A percentile compares a stretch with the other conserved stretches of the same genome.
Conservation (phyloP, 2,888 invertebrate species). For the Polymixis flavicincta region DNA sequence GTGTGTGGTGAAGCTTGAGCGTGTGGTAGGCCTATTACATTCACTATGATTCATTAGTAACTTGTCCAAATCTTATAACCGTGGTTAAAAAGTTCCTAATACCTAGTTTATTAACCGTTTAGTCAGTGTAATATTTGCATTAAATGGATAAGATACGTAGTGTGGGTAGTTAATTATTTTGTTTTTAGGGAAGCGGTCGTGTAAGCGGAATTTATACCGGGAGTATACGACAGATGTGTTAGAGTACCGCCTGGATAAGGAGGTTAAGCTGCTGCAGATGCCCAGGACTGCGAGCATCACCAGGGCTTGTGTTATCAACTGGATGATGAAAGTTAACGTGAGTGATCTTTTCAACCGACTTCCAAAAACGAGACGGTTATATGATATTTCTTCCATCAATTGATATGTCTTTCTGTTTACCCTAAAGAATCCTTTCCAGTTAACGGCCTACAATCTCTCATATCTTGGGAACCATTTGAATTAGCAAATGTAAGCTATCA, state of each 20-base stretch:
- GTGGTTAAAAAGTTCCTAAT: neutral
- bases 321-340: constrained; percentile 85
- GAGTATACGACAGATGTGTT: constrained; percentile 78
- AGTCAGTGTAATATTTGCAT: constrained; percentile 9
- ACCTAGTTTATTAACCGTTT: neutral
- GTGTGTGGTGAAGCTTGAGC: too few species aligned
- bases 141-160: constrained; percentile 41
- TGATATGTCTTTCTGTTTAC: too few species aligned
- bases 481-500: too few species aligned
- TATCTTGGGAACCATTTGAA: too few species aligned
- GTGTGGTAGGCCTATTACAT: too few species aligned
- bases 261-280: constrained; percentile 65
- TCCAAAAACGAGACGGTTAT: too few species aligned
- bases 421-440: too few species aligned
- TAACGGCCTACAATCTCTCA: too few species aligned
- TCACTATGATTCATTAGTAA: constrained; percentile 36
- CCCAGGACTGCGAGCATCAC: constrained; percentile 72
- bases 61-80: constrained; percentile 17
- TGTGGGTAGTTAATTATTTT: constrained; percentile 22
- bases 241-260: constrained; percentile 72
- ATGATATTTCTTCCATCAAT: too few species aligned
- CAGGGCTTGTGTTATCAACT: constrained; percentile 84
- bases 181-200: constrained; percentile 72
- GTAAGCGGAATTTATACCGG: constrained; percentile 69
- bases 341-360: too few species aligned